Evolutionary conservation across 2,888 invertebrate species (phyloP), one percentile per base, ranked within the genome.

Genomic region (Herminia tarsipennalis): DNA sequence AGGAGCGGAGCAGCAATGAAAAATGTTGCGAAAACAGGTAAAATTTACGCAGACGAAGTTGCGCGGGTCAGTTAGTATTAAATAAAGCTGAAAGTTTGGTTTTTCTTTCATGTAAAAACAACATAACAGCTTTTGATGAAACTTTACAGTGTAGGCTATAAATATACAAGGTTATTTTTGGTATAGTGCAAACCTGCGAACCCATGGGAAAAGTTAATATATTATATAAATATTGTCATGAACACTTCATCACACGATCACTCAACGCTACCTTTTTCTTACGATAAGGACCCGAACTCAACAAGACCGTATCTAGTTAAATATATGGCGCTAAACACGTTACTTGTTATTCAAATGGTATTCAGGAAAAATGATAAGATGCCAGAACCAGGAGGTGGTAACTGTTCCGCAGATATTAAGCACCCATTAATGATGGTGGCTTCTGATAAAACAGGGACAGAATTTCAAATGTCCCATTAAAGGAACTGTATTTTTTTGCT

Each of bases 391-490:
- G 51, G 78, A 81, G 76, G 83, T 83, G 84, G 70, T 71, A 79
- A 83, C 72, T 69, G 72, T 56, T 62, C 73, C 62, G 51, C 38
- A 60, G 76, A 81, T 83, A 83, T 84, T 83, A 84, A 83, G 73
- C 64, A 53, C 48, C 73, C 83, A 83, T 86, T 86, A 85, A 78
- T 67, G 74, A 80, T 76, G 73, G 75, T 70, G 55, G 59, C 44
- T 62, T 58, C 58, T 71, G 74, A 84, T 86, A 83, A 83, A 82
- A 78, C 76, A 73, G 70, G 69, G 78, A 65, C 78, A 73, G 85
- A 85, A 83, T 82, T 78, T 71, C 76, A 80, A 86, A 86, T 83
- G 77, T 69, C 48, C 54, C 73, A 73, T 74, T 82, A 77, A 73
- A 66, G 62, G 61, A 66, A 72, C 72, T 73, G 75, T 77, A 70